Base-by-base conservation (phyloP, 2,888 invertebrate species). In the Oscheius onirici region DNA sequence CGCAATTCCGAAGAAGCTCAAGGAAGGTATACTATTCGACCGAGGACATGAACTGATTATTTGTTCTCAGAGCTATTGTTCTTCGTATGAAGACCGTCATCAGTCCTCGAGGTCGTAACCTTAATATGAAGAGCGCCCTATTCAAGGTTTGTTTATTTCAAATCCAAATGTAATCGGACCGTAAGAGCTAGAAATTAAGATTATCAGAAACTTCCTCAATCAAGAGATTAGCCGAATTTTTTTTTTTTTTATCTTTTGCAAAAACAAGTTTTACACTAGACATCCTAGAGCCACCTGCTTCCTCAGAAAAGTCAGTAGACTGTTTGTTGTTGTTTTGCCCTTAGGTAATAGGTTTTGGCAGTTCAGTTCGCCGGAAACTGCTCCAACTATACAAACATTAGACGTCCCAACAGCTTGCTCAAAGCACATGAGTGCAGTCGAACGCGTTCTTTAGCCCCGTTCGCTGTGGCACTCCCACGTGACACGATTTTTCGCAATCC, bases 51-150 rank as follows among this genome's bases (percentile, higher is more conserved):
- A 55, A 26, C n/a, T 46, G 11, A 46, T 5, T 15, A 26, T 55
- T 2, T 17, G 15, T 17, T 61, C 61, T 46, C 54, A 73, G 73
- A 57, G 20, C 58, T 60, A 40, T 77, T 11, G 92, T 94, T 77
- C 89, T 95, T 8, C 91, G 97, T 15, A 91, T 97, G 86, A 97
- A 97, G 89, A 95, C 95, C 88, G 95, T 97, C 0, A 91, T 97
- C 66, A 95, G 95, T 20, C 94, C 92, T 88, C 95, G 96, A 88
- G 97, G 97, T n/a, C 91, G 87, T 15, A 95, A 93, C 88, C 94
- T 96, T 80, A 96, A 96, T 89, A 91, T 97, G 68, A 96, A 97
- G 89, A 95, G 95, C 73, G 95, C 96, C 71, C 92, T 94, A 1
- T 96, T 95, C 88, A 97, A 97, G 92, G 96, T 95, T 20, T 22